Conservation (phyloP, 2,113 vertebrate genomes). For the Pelvicachromis taeniatus region DNA sequence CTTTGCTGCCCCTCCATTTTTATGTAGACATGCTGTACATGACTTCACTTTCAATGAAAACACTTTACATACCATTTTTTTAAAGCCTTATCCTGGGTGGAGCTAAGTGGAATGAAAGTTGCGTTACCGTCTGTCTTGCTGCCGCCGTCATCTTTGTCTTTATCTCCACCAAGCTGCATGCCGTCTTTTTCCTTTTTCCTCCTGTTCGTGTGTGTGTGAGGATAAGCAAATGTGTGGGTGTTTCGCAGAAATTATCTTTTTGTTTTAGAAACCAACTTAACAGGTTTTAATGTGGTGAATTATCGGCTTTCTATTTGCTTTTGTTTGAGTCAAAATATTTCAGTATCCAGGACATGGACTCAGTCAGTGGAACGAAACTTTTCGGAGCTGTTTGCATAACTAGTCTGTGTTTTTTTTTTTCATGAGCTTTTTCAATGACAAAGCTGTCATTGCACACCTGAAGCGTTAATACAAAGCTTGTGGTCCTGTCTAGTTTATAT, state of each 20-base stretch:
- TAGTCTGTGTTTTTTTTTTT: neutral
- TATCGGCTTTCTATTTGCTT: neutral
- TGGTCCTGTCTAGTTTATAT: neutral
- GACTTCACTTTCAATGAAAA: neutral
- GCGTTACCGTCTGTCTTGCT: neutral
- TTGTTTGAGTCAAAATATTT: neutral
- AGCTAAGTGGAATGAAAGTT: neutral
- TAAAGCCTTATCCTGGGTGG: neutral
- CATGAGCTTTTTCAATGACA: neutral
- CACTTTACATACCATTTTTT: neutral
- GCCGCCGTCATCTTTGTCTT: neutral
- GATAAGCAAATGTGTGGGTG: neutral
- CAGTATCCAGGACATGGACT: neutral
- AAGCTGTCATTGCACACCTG: neutral
- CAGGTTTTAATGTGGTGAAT: neutral
- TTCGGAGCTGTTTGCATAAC: neutral
- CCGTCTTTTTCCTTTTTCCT: neutral
- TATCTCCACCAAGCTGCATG: neutral
- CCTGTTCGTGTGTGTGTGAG: neutral
- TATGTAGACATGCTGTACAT: neutral
- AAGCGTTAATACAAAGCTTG: neutral
- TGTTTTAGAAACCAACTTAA: neutral
- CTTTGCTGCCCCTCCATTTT: neutral
- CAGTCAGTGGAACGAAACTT: neutral
- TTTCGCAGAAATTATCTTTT: neutral